A percentile compares a stretch with the other conserved stretches of the same genome.
Evolutionary conservation across 2,797 vertebrate species (phyloP).

Genomic region (Macrochelys suwanniensis): DNA sequence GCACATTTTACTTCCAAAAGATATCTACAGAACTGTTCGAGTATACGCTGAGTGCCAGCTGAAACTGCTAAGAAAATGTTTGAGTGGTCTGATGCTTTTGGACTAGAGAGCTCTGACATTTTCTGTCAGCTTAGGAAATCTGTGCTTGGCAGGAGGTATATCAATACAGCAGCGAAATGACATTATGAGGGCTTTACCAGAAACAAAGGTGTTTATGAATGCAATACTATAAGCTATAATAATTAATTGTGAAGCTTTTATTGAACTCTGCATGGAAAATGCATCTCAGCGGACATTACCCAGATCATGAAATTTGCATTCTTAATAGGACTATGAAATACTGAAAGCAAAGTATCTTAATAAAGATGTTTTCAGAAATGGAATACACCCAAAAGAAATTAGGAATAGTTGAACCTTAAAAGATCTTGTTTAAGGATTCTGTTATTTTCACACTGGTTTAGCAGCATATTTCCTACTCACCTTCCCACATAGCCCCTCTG

Average conservation of each 20-base stretch:
- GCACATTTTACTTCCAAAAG: conserved; percentile 40
- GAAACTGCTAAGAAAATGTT: not conserved
- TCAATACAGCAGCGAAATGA: conserved; percentile 49
- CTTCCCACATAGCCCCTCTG: not conserved
- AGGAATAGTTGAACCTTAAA: not conserved
- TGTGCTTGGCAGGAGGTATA: conserved; percentile 17
- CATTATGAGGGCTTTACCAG: conserved; percentile 40
- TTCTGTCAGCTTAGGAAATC: conserved; percentile 24
- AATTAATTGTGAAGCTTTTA: conserved; percentile 49
- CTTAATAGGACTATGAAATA: not conserved
- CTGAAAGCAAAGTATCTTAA: not conserved
- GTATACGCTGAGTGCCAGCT: rapidly evolving
- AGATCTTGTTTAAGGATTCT: not conserved
- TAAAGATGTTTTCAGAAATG: not conserved
- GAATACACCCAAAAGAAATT: not conserved
- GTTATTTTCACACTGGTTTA: not conserved
- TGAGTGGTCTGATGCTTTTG: not conserved
- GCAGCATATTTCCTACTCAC: rapidly evolving
- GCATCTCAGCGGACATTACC: not conserved
- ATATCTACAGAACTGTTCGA: conserved; percentile 1
- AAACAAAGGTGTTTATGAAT: conserved; percentile 41
- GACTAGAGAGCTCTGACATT: conserved; percentile 37
- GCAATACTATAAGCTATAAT: conserved; percentile 25
- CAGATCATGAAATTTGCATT: conserved; percentile 12
- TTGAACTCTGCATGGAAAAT: not conserved